Base-by-base conservation (phyloP, 2,888 invertebrate species). In the Melinaea menophilus region DNA sequence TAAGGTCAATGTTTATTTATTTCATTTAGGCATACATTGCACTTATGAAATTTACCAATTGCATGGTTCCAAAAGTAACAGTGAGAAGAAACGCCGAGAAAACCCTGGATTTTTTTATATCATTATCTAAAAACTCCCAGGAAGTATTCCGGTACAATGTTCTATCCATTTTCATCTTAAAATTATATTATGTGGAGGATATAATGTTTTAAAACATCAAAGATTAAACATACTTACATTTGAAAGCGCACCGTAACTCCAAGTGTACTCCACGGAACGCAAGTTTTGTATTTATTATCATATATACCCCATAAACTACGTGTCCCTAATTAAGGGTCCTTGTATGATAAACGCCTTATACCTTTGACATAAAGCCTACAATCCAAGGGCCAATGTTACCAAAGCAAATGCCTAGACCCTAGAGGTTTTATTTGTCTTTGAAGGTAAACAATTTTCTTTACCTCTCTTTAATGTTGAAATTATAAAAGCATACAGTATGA, bases 341-440 rank as follows among this genome's bases (percentile, higher is more conserved):
- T 22, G 5, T 51, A 31, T 51, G 51, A 51, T 7, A 51, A 5
- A 51, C 51, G 31, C 5, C 51, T 51, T 51, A 51, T 51, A 5
- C 12, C 51, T 5, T 31, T 51, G 31, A 51, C 51, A 51, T 31
- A 51, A 51, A 51, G 51, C 22, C 51, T 56, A 56, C 46, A 63
- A 61, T 56, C 48, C 57, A 45, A 41, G 5, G 35, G 51, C 9
- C 45, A 57, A 47, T 61, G 56, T 47, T 56, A 46, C 54, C 45
- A 58, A 59, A 63, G 63, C 61, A 65, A 58, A 65, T 54, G 60
- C 62, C 66, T 67, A 67, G 65, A 65, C 51, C 51, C 51, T 51
- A 31, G 51, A 41, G 62, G 59, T 67, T 67, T 67, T 63, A 67
- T 67, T 65, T 62, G 59, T 65, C 61, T 67, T 67, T 61, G 63